Conservation (phyloP, 2,113 vertebrate species). For the Oreocharis arfaki region DNA sequence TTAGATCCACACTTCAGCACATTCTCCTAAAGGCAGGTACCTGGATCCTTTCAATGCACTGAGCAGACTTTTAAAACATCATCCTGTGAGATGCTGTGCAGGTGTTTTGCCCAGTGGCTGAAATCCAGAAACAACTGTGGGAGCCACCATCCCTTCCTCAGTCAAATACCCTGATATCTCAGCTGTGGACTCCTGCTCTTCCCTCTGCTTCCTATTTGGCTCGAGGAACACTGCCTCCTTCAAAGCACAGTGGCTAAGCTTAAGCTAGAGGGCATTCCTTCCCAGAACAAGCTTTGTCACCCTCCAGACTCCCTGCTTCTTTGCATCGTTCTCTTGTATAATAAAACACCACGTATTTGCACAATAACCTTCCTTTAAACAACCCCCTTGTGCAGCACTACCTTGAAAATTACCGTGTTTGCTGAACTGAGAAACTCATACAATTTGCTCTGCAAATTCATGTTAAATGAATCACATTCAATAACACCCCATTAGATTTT, state of each 20-base stretch:
- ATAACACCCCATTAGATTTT: not conserved
- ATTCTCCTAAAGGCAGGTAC: not conserved
- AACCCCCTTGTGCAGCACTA: not conserved
- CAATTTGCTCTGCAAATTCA: not conserved
- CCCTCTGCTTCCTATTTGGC: not conserved
- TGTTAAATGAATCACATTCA: not conserved
- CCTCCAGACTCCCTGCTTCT: not conserved
- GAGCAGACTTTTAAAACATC: not conserved
- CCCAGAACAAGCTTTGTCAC: not conserved
- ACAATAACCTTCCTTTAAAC: not conserved
- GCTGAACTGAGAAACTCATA: not conserved
- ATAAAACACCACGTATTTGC: not conserved
- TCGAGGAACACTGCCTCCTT: not conserved
- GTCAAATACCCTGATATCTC: not conserved
- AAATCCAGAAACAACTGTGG: not conserved
- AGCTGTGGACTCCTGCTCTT: not conserved
- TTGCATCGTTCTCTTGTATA: not conserved
- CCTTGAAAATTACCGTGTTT: not conserved
- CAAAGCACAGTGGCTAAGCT: not conserved
- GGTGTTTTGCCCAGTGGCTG: not conserved
- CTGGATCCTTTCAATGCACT: not conserved
- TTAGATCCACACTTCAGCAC: not conserved
- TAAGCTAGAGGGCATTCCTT: not conserved
- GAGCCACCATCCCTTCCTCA: not conserved
- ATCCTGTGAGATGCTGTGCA: not conserved